Base-by-base conservation (phyloP, 2,797 vertebrate species). In the Lepilemur ruficaudatus region DNA sequence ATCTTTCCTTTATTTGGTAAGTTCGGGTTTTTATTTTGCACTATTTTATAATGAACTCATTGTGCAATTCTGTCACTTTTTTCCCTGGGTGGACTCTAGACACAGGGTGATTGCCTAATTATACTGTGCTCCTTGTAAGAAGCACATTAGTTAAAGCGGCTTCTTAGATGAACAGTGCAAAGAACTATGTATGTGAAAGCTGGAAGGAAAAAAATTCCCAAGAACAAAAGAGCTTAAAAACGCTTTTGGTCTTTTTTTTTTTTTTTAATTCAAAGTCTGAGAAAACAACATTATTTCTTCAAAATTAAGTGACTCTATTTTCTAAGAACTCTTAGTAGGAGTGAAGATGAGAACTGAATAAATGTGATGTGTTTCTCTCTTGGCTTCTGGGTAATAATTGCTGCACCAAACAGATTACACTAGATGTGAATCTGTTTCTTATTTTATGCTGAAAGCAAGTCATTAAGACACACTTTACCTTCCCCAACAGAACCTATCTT, bases 21-120 rank as follows among this genome's bases (percentile, higher is more conserved):
- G 38, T 80, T 96, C 65, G 82, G 59, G 57, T 32, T 97, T 98
- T 69, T 75, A 63, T 59, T 97, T 96, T 96, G 22, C 15, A 87
- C 23, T 93, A n/a, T 97, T 98, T 98, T 89, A 94, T 93, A 98
- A 98, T 93, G 70, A 98, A 83, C 0, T 2, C 28, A 75, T 85
- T 93, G 85, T 89, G 38, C 59, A 96, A 93, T 52, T 91, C 75
- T 95, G 70, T 91, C 69, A 35, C 67, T 76, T 93, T 23, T 25
- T 41, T 38, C 55, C 91, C 55, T 78, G 41, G 35, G 52, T 52
- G 88, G 85, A 73, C 90, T 65, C 32, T 28, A 96, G 89, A 97
- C 30, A 69, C 30, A 80, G 91, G 63, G 67, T 70, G 75, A 97
- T 48, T 95, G 91, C 50, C 91, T 98, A 98, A 98, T 97, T 97